phyloP scores from a whole-genome alignment of 1,140 invertebrate species.

The Daktulosphaira vitifoliae region DNA sequence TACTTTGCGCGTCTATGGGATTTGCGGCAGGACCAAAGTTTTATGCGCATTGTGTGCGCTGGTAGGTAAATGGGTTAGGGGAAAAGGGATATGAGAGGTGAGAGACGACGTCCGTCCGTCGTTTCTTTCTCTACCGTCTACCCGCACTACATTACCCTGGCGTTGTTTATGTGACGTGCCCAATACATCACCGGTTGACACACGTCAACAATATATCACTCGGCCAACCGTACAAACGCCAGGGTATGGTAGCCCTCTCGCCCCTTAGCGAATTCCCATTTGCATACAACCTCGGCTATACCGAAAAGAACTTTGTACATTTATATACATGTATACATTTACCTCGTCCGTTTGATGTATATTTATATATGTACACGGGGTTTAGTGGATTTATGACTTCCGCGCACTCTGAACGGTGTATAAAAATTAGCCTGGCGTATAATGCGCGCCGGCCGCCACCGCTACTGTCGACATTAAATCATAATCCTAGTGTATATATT shows the following conservation, averaged over 20 bases:
- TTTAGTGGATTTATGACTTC: conserved; percentile 14
- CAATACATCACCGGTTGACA: conserved; percentile 34
- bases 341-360: too few species aligned
- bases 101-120: conserved; percentile 1
- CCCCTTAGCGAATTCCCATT: conserved; percentile 12
- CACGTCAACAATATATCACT: conserved; percentile 33
- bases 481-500: too few species aligned
- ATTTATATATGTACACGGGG: too few species aligned
- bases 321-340: too few species aligned
- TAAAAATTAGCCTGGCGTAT: conserved; percentile 12
- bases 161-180: conserved; percentile 21
- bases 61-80: not conserved
- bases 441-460: not conserved
- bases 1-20: not conserved
- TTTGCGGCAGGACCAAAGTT: conserved; percentile 24
- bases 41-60: not conserved
- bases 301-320: conserved; percentile 3
- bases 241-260: not conserved
- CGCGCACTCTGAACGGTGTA: not conserved
- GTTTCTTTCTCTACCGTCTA: not conserved
- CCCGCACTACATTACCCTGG: not conserved
- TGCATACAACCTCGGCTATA: conserved; percentile 16
- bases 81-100: too few species aligned
- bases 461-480: too few species aligned
- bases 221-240: conserved; percentile 20